phyloP scores from a whole-genome alignment of 2,888 invertebrate species.

The Euzophera pinguis region DNA sequence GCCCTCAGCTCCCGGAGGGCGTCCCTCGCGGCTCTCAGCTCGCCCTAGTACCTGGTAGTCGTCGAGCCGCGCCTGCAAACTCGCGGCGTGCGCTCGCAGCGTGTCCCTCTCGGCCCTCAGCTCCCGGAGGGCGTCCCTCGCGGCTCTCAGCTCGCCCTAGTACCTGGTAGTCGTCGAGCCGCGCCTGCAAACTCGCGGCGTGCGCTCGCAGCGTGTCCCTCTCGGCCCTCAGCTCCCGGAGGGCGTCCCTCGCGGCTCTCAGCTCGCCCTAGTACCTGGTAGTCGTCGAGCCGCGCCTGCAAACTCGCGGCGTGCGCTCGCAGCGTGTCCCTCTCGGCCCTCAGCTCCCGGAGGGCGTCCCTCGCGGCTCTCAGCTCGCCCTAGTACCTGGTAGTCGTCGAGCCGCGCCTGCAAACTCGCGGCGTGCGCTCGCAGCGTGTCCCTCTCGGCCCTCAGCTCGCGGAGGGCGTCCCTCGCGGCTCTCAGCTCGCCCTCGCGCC shows the following conservation, averaged over 20 bases:
- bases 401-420: slow-evolving; percentile 37
- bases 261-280: slow-evolving; percentile 25
- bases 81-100: too few relatives aligned
- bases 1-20: too few relatives aligned
- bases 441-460: slow-evolving; percentile 34
- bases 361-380: slow-evolving; percentile 45
- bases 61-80: too few relatives aligned
- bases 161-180: slow-evolving; percentile 9
- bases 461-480: slow-evolving; percentile 31
- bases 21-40: too few relatives aligned
- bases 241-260: slow-evolving; percentile 43
- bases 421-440: slow-evolving; percentile 27
- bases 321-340: not conserved
- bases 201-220: not conserved
- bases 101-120: too few relatives aligned
- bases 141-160: slow-evolving; percentile 31
- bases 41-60: too few relatives aligned
- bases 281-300: not conserved
- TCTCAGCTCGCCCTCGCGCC: slow-evolving; percentile 50
- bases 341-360: slow-evolving; percentile 31
- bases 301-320: not conserved
- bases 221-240: slow-evolving; percentile 14
- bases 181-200: not conserved
- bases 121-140: slow-evolving; percentile 42
- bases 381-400: slow-evolving; percentile 43